phyloP scores from a whole-genome alignment of 2,888 invertebrate genomes.

The Caenorhabditis sp. region DNA sequence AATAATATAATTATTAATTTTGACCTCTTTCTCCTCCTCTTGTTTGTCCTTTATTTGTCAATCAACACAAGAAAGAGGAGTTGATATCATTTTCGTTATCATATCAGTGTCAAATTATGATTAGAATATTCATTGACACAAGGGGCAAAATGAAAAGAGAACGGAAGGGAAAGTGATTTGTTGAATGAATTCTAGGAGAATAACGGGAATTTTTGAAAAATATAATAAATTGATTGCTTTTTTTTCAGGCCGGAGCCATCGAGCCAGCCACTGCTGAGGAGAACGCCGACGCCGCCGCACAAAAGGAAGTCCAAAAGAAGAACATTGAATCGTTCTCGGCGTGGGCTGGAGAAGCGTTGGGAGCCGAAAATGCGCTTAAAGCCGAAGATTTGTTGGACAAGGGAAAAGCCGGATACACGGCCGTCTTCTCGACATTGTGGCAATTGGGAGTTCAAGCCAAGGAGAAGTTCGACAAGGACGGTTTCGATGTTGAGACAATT shows the following conservation, averaged over 20 bases:
- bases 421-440: conserved; percentile 66
- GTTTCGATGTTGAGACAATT: conserved; percentile 58
- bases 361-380: conserved; percentile 57
- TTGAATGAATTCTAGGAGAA: conserved; percentile 1
- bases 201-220: not conserved
- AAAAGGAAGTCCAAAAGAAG: conserved; percentile 63
- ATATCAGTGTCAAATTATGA: too few species aligned
- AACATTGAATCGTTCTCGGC: conserved; percentile 65
- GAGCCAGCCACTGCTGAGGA: conserved; percentile 44
- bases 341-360: conserved; percentile 60
- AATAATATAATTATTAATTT: not conserved
- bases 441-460: conserved; percentile 55
- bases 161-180: not conserved
- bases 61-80: not conserved
- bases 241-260: conserved; percentile 47
- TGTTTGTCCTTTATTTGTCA: not conserved
- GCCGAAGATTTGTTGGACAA: conserved; percentile 66
- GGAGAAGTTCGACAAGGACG: conserved; percentile 56
- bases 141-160: too few species aligned
- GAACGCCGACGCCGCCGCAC: conserved; percentile 63
- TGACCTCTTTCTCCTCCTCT: not conserved
- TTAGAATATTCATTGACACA: too few species aligned
- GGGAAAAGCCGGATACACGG: conserved; percentile 65
- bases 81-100: not conserved
- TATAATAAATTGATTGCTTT: too few species aligned